phyloP scores from a whole-genome alignment of 2,797 vertebrate genomes.

The Neosalanx taihuensis region DNA sequence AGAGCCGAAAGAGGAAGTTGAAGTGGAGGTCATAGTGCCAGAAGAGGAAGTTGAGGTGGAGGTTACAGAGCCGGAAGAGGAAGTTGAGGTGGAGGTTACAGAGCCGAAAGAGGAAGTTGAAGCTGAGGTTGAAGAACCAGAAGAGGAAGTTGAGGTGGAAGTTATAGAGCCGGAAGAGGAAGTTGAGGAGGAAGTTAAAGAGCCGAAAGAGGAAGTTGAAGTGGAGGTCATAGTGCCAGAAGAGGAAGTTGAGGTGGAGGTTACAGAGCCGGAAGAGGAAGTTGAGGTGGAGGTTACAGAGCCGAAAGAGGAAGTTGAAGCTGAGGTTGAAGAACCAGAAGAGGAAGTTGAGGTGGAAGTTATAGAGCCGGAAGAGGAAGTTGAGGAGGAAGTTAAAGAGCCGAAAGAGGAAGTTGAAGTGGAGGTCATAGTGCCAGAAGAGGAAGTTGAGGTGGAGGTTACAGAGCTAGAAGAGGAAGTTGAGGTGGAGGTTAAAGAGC shows the following conservation, averaged over 20 bases:
- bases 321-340: not conserved
- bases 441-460: not conserved
- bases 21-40: not conserved
- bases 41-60: not conserved
- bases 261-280: slow-evolving; percentile 10
- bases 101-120: not conserved
- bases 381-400: not conserved
- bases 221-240: not conserved
- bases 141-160: not conserved
- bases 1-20: slow-evolving; percentile 14
- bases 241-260: not conserved
- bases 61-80: not conserved
- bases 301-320: slow-evolving; percentile 1
- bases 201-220: not conserved
- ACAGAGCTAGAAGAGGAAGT: not conserved
- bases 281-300: not conserved
- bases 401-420: slow-evolving; percentile 11
- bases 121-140: slow-evolving; percentile 1
- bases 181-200: not conserved
- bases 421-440: not conserved
- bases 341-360: not conserved
- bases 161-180: too few species aligned
- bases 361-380: not conserved
- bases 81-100: not conserved
- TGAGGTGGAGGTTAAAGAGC: not conserved